phyloP scores from a whole-genome alignment of 2,797 vertebrate genomes.

The Neosilurus mollespiculum region DNA sequence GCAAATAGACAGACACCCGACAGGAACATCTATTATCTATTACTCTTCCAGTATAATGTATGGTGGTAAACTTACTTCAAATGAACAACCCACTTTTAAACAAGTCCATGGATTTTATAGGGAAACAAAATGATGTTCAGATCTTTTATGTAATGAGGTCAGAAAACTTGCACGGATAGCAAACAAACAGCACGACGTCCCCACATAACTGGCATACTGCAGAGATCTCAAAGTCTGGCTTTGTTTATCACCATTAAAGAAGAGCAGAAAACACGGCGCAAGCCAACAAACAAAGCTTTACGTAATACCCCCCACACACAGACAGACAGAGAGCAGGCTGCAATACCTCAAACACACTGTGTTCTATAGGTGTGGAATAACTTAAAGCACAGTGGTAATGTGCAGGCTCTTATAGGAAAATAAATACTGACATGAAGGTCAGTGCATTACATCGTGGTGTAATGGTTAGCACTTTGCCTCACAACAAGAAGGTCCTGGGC shows the following conservation, averaged over 20 bases:
- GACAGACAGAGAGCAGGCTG: too few species aligned
- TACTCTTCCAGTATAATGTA: neutral
- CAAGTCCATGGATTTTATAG: neutral
- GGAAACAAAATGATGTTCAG: neutral
- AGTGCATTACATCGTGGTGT: too few species aligned
- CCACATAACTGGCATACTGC: conserved; percentile 2
- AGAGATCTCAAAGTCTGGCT: conserved; percentile 49
- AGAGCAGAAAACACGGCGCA: conserved; percentile 51
- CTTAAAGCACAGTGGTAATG: neutral
- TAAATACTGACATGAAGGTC: neutral
- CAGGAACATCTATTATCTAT: neutral
- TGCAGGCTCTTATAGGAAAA: neutral
- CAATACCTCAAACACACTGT: neutral
- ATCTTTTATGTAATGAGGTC: conserved; percentile 39
- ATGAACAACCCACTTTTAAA: conserved; percentile 21
- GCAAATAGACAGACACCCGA: neutral
- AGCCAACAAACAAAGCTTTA: conserved; percentile 35
- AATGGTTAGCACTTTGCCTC: too few species aligned
- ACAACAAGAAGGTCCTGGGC: too few species aligned
- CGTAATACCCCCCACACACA: conserved; percentile 48
- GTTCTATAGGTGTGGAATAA: neutral
- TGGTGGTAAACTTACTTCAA: neutral
- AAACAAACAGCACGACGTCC: conserved; percentile 3
- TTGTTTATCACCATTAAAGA: conserved; percentile 60
- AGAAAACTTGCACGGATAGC: conserved; percentile 16